Evolutionary conservation across 1,140 invertebrate genomes (phyloP).

Genomic region (Zaprionus kolodkinae): DNA sequence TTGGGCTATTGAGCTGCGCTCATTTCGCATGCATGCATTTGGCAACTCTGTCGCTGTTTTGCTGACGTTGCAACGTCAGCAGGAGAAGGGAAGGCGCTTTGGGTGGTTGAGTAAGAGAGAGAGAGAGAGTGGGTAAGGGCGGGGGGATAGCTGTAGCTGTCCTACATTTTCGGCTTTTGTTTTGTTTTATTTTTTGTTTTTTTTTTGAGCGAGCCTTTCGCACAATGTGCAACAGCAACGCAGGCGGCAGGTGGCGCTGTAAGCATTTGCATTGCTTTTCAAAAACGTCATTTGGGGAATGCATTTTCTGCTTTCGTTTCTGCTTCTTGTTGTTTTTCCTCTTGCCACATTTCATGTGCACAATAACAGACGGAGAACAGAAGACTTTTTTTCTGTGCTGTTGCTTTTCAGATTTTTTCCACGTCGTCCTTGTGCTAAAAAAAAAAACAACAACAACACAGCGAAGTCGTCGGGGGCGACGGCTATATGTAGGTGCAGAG

Average conservation of each 20-base stretch:
- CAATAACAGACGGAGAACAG: slow-evolving; percentile 59
- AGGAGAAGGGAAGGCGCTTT: background rate
- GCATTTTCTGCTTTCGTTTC: slow-evolving; percentile 52
- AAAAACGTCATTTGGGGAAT: slow-evolving; percentile 54
- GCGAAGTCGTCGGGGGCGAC: background rate
- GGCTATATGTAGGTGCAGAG: slow-evolving; percentile 2
- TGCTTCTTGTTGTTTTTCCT: slow-evolving; percentile 25
- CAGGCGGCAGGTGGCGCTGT: slow-evolving; percentile 56
- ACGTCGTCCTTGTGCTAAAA: slow-evolving; percentile 80
- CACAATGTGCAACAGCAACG: slow-evolving; percentile 6
- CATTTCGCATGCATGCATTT: slow-evolving; percentile 69
- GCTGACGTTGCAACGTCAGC: slow-evolving; percentile 41
- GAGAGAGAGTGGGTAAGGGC: no score
- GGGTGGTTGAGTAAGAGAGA: no score
- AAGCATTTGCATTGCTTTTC: slow-evolving; percentile 46
- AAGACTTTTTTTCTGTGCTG: slow-evolving; percentile 40
- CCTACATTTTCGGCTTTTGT: slow-evolving; percentile 64
- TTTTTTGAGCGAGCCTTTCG: slow-evolving; percentile 53
- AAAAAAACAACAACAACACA: slow-evolving; percentile 52
- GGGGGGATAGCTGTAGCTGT: slow-evolving; percentile 37
- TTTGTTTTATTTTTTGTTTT: slow-evolving; percentile 46
- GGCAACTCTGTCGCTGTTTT: slow-evolving; percentile 76
- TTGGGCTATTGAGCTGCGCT: slow-evolving; percentile 46
- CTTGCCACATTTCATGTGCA: slow-evolving; percentile 65
- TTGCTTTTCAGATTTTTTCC: slow-evolving; percentile 46